Percentiles rank a stretch among this genome's conserved stretches.
Evolutionary conservation across 2,113 vertebrate species (phyloP).

Genomic region (Callocephalon fimbriatum): DNA sequence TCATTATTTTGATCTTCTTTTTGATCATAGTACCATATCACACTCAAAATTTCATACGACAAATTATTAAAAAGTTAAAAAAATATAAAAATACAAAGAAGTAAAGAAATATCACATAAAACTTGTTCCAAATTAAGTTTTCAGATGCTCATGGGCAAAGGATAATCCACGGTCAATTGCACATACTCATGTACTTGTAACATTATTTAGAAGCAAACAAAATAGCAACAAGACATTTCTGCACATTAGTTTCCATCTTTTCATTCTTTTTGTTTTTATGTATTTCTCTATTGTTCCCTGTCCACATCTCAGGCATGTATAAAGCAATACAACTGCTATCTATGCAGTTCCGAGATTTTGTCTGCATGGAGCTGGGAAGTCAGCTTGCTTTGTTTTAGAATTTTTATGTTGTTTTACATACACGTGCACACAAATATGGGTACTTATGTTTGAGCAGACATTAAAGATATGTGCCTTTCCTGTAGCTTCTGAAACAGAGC

Average conservation of each 20-base stretch:
- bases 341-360: background rate
- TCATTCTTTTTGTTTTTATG: background rate
- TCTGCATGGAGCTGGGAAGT: background rate
- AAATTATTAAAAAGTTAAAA: slow-evolving; percentile 28
- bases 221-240: background rate
- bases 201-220: background rate
- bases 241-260: background rate
- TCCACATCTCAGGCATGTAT: background rate
- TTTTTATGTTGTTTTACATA: background rate
- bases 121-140: background rate
- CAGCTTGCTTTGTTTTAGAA: background rate
- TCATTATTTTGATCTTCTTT: slow-evolving; percentile 55
- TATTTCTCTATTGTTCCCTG: background rate
- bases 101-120: background rate
- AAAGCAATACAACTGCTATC: background rate
- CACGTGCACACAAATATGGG: background rate
- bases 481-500: background rate
- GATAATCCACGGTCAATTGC: background rate
- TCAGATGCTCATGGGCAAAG: background rate
- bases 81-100: background rate
- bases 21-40: slow-evolving; percentile 13
- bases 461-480: background rate
- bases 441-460: background rate
- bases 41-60: slow-evolving; percentile 10
- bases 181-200: background rate